A percentile compares a stretch with the other conserved stretches of the same genome.
These are phyloP conservation scores for Drosophila willistoni DNA, from an alignment of 1,140 invertebrate species.

Conservation along the genomic window DNA sequence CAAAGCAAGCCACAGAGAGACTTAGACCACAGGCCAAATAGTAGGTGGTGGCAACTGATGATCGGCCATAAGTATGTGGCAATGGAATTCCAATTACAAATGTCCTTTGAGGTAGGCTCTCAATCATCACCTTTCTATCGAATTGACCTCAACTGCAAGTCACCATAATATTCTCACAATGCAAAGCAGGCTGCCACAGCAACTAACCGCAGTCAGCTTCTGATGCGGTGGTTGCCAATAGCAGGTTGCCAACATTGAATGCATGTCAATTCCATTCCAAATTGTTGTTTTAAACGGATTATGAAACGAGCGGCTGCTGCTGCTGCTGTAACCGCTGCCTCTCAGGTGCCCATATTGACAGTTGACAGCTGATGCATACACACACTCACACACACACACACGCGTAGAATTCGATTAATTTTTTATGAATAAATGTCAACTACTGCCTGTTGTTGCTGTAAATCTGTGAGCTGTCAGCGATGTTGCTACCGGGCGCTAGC, in stretches of 20 bases:
- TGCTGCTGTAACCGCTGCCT: background rate
- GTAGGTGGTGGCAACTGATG: background rate
- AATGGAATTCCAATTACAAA: slow-evolving; percentile 38
- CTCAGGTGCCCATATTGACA: slow-evolving; percentile 38
- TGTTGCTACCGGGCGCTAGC: slow-evolving; percentile 16
- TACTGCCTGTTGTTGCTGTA: slow-evolving; percentile 55
- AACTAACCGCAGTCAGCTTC: slow-evolving; percentile 27
- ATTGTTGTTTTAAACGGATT: slow-evolving; percentile 73
- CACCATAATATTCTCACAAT: slow-evolving; percentile 43
- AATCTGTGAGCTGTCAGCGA: slow-evolving; percentile 73
- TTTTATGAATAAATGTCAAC: slow-evolving; percentile 81
- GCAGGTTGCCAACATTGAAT: slow-evolving; percentile 14
- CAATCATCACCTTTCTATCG: background rate
- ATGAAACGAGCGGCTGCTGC: slow-evolving; percentile 32
- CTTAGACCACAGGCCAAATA: background rate
- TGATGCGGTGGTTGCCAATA: slow-evolving; percentile 2
- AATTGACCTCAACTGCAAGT: slow-evolving; percentile 2
- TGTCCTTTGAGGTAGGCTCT: slow-evolving; percentile 16
- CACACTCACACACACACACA: slow-evolving; percentile 30
- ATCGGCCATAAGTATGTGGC: slow-evolving; percentile 8
- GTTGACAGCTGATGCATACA: slow-evolving; percentile 59
- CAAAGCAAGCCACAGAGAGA: slow-evolving; percentile 20
- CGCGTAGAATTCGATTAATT: slow-evolving; percentile 75
- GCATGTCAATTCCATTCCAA: slow-evolving; percentile 54
- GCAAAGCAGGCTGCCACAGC: slow-evolving; percentile 6